phyloP scores from a whole-genome alignment of 2,888 invertebrate species.

The Chrysolina haemoptera region DNA sequence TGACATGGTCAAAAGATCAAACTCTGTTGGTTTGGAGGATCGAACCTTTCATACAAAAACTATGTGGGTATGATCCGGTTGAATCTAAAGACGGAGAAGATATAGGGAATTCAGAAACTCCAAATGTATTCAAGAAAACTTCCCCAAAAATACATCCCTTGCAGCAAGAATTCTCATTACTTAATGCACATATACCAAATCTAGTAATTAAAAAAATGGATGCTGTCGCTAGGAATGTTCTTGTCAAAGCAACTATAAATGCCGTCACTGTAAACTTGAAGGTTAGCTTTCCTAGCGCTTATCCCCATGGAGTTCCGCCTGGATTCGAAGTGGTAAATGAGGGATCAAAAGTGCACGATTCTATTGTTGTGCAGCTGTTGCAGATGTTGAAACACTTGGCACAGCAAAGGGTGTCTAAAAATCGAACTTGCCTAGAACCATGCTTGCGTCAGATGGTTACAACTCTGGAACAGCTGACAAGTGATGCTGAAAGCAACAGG shows the following conservation, averaged over 20 bases:
- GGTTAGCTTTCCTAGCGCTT: constrained; percentile 81
- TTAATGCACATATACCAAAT: constrained; percentile 83
- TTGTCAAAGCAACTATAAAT: constrained; percentile 73
- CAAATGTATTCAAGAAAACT: constrained; percentile 52
- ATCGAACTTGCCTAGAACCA: constrained; percentile 89
- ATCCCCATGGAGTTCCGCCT: constrained; percentile 79
- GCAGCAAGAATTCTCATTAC: constrained; percentile 83
- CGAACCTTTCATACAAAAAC: constrained; percentile 86
- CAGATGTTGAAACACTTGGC: constrained; percentile 88
- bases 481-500: constrained; percentile 72
- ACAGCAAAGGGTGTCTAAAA: constrained; percentile 86
- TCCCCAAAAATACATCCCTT: constrained; percentile 75
- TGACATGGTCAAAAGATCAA: constrained; percentile 97
- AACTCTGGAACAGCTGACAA: constrained; percentile 76
- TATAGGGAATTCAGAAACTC: constrained; percentile 41
- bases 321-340: constrained; percentile 78
- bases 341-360: constrained; percentile 79
- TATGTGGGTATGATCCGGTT: constrained; percentile 82
- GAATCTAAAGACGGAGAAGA: constrained; percentile 58
- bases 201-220: constrained; percentile 75
- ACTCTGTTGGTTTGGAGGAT: constrained; percentile 92
- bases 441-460: constrained; percentile 83
- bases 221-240: constrained; percentile 73
- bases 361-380: constrained; percentile 80
- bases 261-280: constrained; percentile 74